Percentiles rank a stretch among this genome's conserved stretches.
Evolutionary conservation across 2,113 vertebrate species (phyloP).

Genomic region (Columba janthina): DNA sequence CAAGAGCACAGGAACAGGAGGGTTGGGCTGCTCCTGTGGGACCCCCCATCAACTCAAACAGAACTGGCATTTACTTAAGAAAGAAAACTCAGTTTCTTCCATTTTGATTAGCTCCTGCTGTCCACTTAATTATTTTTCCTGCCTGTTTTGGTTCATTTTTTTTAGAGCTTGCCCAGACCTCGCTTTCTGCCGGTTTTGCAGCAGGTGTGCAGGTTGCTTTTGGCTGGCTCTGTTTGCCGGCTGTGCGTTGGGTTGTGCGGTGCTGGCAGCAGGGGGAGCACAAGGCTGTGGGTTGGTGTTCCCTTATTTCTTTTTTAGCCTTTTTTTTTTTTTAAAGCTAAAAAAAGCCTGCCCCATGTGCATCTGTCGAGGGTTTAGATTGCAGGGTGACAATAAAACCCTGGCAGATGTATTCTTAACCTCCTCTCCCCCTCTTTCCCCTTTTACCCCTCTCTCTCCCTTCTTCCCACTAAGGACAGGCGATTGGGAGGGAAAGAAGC

Average conservation of each 20-base stretch:
- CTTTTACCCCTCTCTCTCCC: too few relatives aligned
- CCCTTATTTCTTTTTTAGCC: not conserved
- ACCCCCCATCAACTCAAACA: not conserved
- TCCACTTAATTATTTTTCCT: not conserved
- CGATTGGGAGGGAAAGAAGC: too few relatives aligned
- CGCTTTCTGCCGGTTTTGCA: not conserved
- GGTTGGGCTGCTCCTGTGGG: not conserved
- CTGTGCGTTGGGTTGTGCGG: not conserved
- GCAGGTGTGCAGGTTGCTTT: accelerated
- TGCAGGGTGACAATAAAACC: too few relatives aligned
- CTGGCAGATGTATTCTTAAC: too few relatives aligned
- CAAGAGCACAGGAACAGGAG: not conserved
- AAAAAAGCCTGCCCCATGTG: not conserved
- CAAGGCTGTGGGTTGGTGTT: not conserved
- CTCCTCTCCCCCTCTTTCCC: too few relatives aligned
- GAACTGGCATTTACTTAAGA: not conserved
- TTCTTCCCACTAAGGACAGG: too few relatives aligned
- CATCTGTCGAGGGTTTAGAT: too few relatives aligned
- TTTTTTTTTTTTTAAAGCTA: not conserved
- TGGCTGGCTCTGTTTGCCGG: accelerated
- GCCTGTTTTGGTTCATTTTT: not conserved
- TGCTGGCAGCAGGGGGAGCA: slow-evolving; percentile 17
- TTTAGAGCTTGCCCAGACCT: not conserved
- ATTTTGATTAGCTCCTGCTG: not conserved
- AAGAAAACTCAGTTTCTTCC: not conserved